Evolutionary conservation across 2,888 invertebrate species (phyloP).

Genomic region (Phaedon cochleariae): DNA sequence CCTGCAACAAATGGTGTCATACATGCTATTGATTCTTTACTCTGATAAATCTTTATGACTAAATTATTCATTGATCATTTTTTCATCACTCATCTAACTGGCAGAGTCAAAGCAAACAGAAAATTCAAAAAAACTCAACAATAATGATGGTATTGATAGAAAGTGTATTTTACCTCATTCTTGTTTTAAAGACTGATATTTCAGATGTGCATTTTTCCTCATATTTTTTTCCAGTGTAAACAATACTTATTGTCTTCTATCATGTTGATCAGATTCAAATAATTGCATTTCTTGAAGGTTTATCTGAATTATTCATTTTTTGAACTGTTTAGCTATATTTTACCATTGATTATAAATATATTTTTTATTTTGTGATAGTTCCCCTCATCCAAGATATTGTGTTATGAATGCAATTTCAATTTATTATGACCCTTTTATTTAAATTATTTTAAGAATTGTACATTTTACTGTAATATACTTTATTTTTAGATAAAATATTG

Average conservation of each 20-base stretch:
- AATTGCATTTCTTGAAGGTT: no score
- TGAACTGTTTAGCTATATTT: no score
- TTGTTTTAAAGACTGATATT: background rate
- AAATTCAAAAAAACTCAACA: no score
- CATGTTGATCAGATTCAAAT: no score
- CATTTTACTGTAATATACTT: slow-evolving; percentile 18
- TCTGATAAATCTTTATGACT: slow-evolving; percentile 61
- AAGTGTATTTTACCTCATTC: background rate
- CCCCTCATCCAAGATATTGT: background rate
- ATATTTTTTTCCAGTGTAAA: background rate
- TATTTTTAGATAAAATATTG: background rate
- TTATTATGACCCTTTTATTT: no score
- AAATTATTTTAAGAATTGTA: slow-evolving; percentile 13
- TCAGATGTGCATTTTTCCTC: background rate
- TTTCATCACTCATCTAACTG: background rate
- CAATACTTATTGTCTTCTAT: no score
- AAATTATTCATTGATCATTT: slow-evolving; percentile 15
- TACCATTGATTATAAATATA: background rate
- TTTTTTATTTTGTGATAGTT: background rate
- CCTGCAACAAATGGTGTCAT: slow-evolving; percentile 90
- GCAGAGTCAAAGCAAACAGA: background rate
- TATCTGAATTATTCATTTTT: no score
- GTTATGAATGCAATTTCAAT: no score
- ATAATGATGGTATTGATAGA: no score
- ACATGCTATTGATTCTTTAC: slow-evolving; percentile 79